Percentiles rank a stretch among this genome's conserved stretches.
phyloP scores from a whole-genome alignment of 2,888 invertebrate species.

The Epistrophe grossulariae region DNA sequence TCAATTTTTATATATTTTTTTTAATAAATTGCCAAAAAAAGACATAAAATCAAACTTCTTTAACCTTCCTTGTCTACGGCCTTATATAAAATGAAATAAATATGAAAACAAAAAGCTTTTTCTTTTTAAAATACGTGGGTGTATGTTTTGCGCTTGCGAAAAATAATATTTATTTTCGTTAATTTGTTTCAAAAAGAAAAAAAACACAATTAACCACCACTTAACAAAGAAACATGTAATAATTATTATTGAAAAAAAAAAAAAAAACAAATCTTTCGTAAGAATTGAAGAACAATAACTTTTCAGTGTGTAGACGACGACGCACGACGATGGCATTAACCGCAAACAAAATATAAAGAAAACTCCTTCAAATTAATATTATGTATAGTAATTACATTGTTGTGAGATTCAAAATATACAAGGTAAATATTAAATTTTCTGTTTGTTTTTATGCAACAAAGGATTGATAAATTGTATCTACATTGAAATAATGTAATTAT shows the following conservation, averaged over 20 bases:
- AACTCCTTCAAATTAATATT: slow-evolving; percentile 9
- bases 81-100: not conserved
- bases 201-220: not conserved
- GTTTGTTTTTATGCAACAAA: slow-evolving; percentile 17
- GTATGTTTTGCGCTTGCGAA: not conserved
- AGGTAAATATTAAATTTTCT: slow-evolving; percentile 11
- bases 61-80: not conserved
- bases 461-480: not conserved
- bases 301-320: not conserved
- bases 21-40: not conserved
- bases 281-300: slow-evolving; percentile 11
- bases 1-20: no score
- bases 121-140: slow-evolving; percentile 12
- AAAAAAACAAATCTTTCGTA: not conserved
- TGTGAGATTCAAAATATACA: slow-evolving; percentile 3
- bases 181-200: slow-evolving; percentile 2
- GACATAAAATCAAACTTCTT: not conserved
- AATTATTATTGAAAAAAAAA: not conserved
- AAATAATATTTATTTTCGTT: slow-evolving; percentile 27
- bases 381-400: not conserved
- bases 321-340: not conserved
- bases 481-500: not conserved
- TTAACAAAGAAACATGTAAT: slow-evolving; percentile 20
- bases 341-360: slow-evolving; percentile 1
- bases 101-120: not conserved